Conservation (phyloP, 2,797 vertebrate species). For the Pogonophryne albipinna region DNA sequence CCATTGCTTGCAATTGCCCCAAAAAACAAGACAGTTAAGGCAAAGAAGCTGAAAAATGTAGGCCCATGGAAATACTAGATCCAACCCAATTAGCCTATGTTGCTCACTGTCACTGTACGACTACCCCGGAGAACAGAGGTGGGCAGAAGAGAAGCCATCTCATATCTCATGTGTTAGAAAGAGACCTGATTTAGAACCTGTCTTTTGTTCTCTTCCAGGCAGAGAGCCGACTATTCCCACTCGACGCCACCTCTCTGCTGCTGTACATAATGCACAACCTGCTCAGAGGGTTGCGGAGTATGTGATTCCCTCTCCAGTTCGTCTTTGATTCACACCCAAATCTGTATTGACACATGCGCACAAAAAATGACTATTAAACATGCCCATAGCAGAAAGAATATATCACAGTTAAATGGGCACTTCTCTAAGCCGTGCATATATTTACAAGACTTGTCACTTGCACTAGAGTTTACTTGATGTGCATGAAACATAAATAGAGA, state of each 20-base stretch:
- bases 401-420: slow-evolving; percentile 33
- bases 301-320: slow-evolving; percentile 32
- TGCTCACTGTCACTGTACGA: slow-evolving; percentile 17
- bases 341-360: slow-evolving; percentile 20
- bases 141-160: slow-evolving; percentile 49
- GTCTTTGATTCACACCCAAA: slow-evolving; percentile 52
- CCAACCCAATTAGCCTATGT: slow-evolving; percentile 63
- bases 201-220: slow-evolving; percentile 70
- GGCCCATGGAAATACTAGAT: slow-evolving; percentile 41
- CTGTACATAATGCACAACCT: slow-evolving; percentile 45
- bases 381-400: slow-evolving; percentile 30
- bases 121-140: slow-evolving; percentile 36
- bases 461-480: slow-evolving; percentile 21
- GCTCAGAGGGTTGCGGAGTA: slow-evolving; percentile 50
- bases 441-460: slow-evolving; percentile 40
- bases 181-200: slow-evolving; percentile 49
- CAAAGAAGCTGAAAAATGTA: slow-evolving; percentile 31
- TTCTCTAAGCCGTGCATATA: slow-evolving; percentile 27
- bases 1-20: slow-evolving; percentile 45
- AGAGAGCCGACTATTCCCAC: slow-evolving; percentile 60
- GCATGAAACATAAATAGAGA: slow-evolving; percentile 47
- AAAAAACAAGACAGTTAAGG: slow-evolving; percentile 5
- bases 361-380: slow-evolving; percentile 7
- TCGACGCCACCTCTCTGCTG: slow-evolving; percentile 46
- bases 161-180: slow-evolving; percentile 43